phyloP scores from a whole-genome alignment of 2,888 invertebrate species.

The Dolichomitus sp. region DNA sequence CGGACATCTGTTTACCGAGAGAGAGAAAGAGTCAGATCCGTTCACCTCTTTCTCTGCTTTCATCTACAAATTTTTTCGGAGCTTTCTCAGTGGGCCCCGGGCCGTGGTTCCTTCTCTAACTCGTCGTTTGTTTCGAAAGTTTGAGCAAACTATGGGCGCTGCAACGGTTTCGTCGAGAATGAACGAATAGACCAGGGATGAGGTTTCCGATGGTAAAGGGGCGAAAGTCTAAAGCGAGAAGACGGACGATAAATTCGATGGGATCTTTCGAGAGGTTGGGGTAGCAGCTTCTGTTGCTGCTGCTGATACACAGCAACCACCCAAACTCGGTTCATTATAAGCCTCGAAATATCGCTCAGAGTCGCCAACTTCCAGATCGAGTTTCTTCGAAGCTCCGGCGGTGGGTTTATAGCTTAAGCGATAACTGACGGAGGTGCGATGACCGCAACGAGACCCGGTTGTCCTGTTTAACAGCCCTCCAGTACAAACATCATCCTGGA shows the following conservation, averaged over 20 bases:
- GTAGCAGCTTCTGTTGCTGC: conserved; percentile 9
- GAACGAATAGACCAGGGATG: conserved; percentile 42
- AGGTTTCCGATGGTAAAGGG: conserved; percentile 39
- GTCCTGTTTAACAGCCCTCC: conserved; percentile 11
- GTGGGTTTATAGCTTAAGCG: conserved; percentile 54
- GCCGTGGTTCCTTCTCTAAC: conserved; percentile 42
- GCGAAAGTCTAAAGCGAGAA: conserved; percentile 38
- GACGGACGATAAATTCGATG: conserved; percentile 54
- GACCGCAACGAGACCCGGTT: conserved; percentile 28
- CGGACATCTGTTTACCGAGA: conserved; percentile 69
- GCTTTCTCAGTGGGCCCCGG: conserved; percentile 37
- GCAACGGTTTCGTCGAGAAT: conserved; percentile 57
- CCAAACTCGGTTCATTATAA: conserved; percentile 62
- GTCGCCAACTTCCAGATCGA: conserved; percentile 62
- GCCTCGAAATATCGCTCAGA: conserved; percentile 54
- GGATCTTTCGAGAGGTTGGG: conserved; percentile 32
- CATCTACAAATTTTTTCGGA: conserved; percentile 33
- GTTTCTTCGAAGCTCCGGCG: conserved; percentile 51
- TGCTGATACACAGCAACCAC: conserved; percentile 23
- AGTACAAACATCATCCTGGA: conserved; percentile 12
- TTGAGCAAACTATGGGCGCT: conserved; percentile 48
- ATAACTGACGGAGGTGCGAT: conserved; percentile 55
- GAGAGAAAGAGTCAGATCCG: conserved; percentile 27
- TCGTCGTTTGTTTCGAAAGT: conserved; percentile 62
- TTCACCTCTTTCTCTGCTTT: conserved; percentile 60